Conservation (phyloP, 2,888 invertebrate genomes). For the Chironomus riparius region DNA sequence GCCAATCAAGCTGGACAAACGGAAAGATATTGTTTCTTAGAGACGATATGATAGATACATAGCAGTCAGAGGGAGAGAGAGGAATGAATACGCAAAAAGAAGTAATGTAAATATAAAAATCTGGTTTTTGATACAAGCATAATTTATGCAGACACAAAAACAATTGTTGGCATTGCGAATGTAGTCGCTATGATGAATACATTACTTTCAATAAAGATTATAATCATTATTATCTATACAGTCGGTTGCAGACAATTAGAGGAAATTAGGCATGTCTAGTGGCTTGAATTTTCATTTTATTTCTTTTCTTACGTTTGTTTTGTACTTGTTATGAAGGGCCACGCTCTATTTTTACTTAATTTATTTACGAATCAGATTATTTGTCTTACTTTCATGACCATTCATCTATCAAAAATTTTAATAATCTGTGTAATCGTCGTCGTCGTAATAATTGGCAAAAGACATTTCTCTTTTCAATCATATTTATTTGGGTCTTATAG, state of each 20-base stretch:
- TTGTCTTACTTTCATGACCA: too few species aligned
- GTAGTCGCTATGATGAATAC: too few species aligned
- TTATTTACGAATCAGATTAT: neutral
- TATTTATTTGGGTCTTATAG: too few species aligned
- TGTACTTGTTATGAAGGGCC: neutral
- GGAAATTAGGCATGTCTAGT: neutral
- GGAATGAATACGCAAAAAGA: neutral
- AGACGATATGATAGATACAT: neutral
- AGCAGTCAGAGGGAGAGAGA: neutral
- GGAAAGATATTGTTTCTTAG: conserved; percentile 3
- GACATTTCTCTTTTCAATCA: too few species aligned
- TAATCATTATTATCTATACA: too few species aligned
- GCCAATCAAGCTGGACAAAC: neutral
- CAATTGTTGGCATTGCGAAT: neutral
- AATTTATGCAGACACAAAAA: conserved; percentile 1
- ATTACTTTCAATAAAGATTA: too few species aligned
- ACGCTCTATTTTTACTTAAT: neutral
- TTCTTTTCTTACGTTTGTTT: neutral
- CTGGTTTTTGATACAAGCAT: neutral
- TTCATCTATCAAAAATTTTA: too few species aligned
- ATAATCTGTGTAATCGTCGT: too few species aligned
- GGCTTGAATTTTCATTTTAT: neutral
- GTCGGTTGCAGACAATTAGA: neutral
- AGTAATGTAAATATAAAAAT: neutral
- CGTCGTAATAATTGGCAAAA: too few species aligned